These are phyloP conservation scores for Leucophora obtusa DNA, from an alignment of 2,888 invertebrate genomes.

Conservation along the genomic window DNA sequence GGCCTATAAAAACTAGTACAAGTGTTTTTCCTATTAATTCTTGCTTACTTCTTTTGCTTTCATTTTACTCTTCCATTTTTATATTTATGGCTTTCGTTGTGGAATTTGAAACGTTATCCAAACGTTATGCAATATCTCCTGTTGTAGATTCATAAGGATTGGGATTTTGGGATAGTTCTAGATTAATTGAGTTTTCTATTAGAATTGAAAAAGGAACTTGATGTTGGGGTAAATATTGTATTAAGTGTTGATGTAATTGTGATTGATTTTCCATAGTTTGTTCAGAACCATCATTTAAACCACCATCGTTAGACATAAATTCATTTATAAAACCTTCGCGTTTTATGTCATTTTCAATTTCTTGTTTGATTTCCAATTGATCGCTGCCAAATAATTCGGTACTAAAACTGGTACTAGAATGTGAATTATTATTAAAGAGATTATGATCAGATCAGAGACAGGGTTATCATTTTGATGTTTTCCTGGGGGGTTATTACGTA, in stretches of 20 bases:
- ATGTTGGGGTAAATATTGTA: constrained; percentile 34
- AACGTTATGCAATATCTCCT: constrained; percentile 69
- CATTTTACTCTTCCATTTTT: constrained; percentile 28
- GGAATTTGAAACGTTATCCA: constrained; percentile 54
- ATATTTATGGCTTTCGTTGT: constrained; percentile 31
- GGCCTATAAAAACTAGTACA: no score
- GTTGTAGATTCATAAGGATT: constrained; percentile 73
- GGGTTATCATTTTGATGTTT: no score
- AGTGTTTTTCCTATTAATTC: constrained; percentile 31
- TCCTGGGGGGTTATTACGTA: no score
- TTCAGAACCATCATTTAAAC: constrained; percentile 34
- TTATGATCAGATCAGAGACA: constrained; percentile 45
- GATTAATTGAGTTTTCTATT: constrained; percentile 50
- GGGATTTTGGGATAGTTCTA: constrained; percentile 66
- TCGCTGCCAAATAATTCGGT: constrained; percentile 73
- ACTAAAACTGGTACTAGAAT: constrained; percentile 66
- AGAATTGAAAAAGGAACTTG: constrained; percentile 29
- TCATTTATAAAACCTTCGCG: constrained; percentile 48
- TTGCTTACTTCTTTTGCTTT: constrained; percentile 34
- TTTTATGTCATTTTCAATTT: constrained; percentile 54
- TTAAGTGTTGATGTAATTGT: constrained; percentile 68
- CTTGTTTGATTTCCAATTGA: constrained; percentile 65
- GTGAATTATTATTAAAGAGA: constrained; percentile 63
- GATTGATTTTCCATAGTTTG: constrained; percentile 37
- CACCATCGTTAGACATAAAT: constrained; percentile 55